Evolutionary conservation across 2,797 vertebrate species (phyloP), one percentile per base, ranked within the genome.

Genomic region (Catamblyrhynchus diadema): DNA sequence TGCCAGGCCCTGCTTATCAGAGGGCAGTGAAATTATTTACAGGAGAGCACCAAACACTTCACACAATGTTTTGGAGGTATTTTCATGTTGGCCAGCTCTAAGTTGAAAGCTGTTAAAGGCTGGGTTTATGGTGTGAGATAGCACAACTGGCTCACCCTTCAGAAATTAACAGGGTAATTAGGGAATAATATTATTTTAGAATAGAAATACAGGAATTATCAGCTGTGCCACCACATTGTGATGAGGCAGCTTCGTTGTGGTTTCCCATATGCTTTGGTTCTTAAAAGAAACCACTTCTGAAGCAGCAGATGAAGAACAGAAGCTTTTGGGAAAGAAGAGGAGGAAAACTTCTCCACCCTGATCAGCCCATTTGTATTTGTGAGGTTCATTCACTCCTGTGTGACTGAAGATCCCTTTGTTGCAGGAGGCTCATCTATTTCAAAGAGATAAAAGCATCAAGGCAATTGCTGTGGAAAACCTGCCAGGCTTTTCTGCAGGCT

Each of bases 341-440:
- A 78, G n/a, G 70, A 70, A 78, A 75, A 56, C 35, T 56, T 56
- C 41, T 22, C 35, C 80, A 22, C 74, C 56, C 67, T 78, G 69
- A 47, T 93, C 17, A 86, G 66, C 66, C 39, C 77, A 54, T 80
- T 82, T 7, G 4, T 62, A 6, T 59, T 80, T 80, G 42, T 41
- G 71, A 50, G 72, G 41, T 77, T 92, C 88, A 27, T 60, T 95
- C 90, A 74, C 41, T 8, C 83, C 35, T 18, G 57, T 61, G 90
- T 77, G 84, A 67, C 69, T 89, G 7, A 60, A 67, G 81, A 84
- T 70, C 79, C 84, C 90, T 95, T 96, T 93, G 92, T 95, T 92
- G 74, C 7, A 1, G 33, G 78, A 54, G 67, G 53, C 83, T 93
- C 83, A 64, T 90, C 88, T 91, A 9, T 93, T 87, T 91, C 88